Evolutionary conservation across 2,888 invertebrate species (phyloP).

Genomic region (Stenichneumon culpator): DNA sequence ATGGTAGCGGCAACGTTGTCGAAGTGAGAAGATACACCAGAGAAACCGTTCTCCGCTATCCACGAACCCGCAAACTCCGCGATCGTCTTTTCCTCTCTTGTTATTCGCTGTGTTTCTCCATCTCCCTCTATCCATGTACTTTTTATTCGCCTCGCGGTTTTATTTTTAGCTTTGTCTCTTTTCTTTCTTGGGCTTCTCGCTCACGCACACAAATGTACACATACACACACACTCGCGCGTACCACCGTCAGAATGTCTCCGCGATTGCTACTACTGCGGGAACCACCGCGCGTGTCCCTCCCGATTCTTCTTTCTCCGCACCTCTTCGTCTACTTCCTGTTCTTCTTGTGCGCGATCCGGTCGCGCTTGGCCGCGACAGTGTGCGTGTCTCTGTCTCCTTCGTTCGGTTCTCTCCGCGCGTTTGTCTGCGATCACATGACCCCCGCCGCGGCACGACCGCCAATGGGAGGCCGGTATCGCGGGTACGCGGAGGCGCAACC

Average conservation of each 20-base stretch:
- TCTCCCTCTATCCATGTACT: slow-evolving; percentile 63
- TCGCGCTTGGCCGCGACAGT: slow-evolving; percentile 51
- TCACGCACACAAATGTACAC: neutral
- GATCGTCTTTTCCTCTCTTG: slow-evolving; percentile 68
- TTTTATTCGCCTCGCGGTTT: slow-evolving; percentile 27
- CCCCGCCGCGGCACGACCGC: slow-evolving; percentile 70
- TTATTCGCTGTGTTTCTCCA: slow-evolving; percentile 67
- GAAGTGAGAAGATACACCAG: slow-evolving; percentile 65
- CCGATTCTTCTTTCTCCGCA: slow-evolving; percentile 58
- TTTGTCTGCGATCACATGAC: slow-evolving; percentile 79
- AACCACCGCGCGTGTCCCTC: slow-evolving; percentile 59
- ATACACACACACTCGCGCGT: slow-evolving; percentile 23
- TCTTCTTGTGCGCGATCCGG: slow-evolving; percentile 62
- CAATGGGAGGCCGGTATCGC: slow-evolving; percentile 82
- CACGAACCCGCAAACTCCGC: slow-evolving; percentile 58
- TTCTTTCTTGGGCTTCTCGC: slow-evolving; percentile 18
- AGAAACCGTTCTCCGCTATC: slow-evolving; percentile 55
- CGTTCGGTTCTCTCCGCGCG: slow-evolving; percentile 57
- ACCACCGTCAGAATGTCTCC: slow-evolving; percentile 51
- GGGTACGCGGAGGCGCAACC: slow-evolving; percentile 82
- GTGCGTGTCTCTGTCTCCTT: slow-evolving; percentile 32
- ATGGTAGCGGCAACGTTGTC: slow-evolving; percentile 54
- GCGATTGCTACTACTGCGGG: slow-evolving; percentile 48
- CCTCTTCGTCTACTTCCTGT: slow-evolving; percentile 74
- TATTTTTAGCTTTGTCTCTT: slow-evolving; percentile 41